Base-by-base conservation (phyloP, 1,140 invertebrate species). In the Drosophila hydei region DNA sequence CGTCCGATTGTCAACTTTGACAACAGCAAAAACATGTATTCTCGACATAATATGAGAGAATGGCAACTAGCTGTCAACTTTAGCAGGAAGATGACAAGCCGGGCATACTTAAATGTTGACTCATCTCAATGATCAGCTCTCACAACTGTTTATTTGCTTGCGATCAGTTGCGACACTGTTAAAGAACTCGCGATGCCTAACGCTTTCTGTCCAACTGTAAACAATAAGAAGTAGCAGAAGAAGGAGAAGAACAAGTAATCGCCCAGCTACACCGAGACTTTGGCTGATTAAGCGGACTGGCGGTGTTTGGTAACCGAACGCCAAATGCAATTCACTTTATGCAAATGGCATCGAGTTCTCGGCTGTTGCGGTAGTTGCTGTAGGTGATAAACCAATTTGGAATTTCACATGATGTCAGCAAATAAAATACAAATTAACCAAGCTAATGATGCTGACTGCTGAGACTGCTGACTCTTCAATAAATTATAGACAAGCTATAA, bases 361-460 rank as follows among this genome's bases (percentile, higher is more conserved):
- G 64, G 42, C 54, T 4, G 8, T 7, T 45, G 47, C 48, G 25
- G 25, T 45, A 18, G 58, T 54, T 27, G 48, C 25, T 59, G 47
- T 58, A 63, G 72, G 48, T 84, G 80, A 84, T 67, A 71, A 67
- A 76, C 42, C 72, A 54, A 73, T 61, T 63, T 56, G 80, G 80
- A 70, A 84, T 84, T 85, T 79, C 80, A 64, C 76, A 85, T 84
- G 80, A 84, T 79, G 80, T 84, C 80, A 84, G 80, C 76, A 56
- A 85, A 76, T 65, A 63, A 77, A 84, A 70, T 63, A 60, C 42
- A 85, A 79, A 75, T 68, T 72, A 84, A 48, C 12, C 45, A 33
- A 54, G 12, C 50, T 67, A 59, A 64, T 56, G 63, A 54, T 79
- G 77, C 43, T 43, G 50, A 65, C 19, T 23, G 51, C 51, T 45